Conservation (phyloP, 2,888 invertebrate genomes). For the Lepidocyrtoides sp. region DNA sequence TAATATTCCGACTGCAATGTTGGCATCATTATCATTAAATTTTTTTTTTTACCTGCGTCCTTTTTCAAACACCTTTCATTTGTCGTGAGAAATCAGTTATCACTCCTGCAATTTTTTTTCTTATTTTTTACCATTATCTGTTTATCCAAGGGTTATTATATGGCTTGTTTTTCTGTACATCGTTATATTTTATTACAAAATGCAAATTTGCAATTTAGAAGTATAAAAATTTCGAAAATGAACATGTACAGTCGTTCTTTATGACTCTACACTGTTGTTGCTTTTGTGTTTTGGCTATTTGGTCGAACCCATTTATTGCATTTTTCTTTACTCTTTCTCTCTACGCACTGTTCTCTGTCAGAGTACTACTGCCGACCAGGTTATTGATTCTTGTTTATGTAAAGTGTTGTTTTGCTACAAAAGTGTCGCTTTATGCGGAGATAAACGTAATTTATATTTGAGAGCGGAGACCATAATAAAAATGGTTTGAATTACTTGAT, state of each 20-base stretch:
- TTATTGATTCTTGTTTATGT: background rate
- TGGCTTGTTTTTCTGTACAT: conserved; percentile 3
- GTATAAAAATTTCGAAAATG: no score
- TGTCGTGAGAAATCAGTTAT: conserved; percentile 65
- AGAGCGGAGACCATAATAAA: background rate
- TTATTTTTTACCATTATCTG: background rate
- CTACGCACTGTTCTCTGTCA: background rate
- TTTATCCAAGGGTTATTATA: background rate
- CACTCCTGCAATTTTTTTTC: background rate
- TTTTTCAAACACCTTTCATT: conserved; percentile 1
- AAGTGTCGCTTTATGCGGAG: no score
- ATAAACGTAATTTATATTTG: conserved; percentile 12
- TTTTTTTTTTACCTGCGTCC: background rate
- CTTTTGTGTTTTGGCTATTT: background rate
- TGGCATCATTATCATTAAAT: background rate
- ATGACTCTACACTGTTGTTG: no score
- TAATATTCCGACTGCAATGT: background rate
- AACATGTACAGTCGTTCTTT: no score
- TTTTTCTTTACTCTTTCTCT: background rate
- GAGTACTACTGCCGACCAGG: background rate
- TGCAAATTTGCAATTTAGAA: conserved; percentile 26
- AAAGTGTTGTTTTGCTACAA: background rate
- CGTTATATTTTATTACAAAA: conserved; percentile 21
- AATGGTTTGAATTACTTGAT: background rate
- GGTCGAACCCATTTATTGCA: background rate